phyloP scores from a whole-genome alignment of 2,888 invertebrate genomes.

The Pediacus dermestoides region DNA sequence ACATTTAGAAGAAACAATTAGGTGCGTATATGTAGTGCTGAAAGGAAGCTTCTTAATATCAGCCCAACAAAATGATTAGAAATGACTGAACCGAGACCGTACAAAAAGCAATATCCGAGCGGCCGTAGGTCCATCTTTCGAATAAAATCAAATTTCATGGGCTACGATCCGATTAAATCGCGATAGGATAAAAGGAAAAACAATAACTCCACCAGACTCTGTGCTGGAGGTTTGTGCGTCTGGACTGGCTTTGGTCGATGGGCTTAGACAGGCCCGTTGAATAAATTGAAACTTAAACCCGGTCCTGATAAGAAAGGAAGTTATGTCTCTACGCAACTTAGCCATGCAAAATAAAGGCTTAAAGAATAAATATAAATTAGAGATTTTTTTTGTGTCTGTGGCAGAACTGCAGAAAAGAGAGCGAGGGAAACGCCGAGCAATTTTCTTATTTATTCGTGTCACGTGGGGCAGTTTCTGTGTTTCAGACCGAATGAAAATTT shows the following conservation, averaged over 20 bases:
- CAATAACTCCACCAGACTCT: slow-evolving; percentile 23
- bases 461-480: too few species aligned
- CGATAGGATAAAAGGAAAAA: slow-evolving; percentile 24
- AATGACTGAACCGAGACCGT: slow-evolving; percentile 1
- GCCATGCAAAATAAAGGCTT: slow-evolving; percentile 29
- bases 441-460: background rate
- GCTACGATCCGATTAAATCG: slow-evolving; percentile 37
- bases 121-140: slow-evolving; percentile 29
- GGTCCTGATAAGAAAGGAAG: slow-evolving; percentile 36
- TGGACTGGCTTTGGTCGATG: slow-evolving; percentile 10
- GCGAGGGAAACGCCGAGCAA: too few species aligned
- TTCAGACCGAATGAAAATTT: too few species aligned
- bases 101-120: slow-evolving; percentile 32
- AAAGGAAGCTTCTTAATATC: too few species aligned
- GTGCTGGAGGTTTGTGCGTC: slow-evolving; percentile 5
- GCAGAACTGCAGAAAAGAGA: slow-evolving; percentile 1
- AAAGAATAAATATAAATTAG: slow-evolving; percentile 16
- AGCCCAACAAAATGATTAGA: too few species aligned
- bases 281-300: slow-evolving; percentile 42
- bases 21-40: too few species aligned
- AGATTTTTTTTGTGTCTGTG: too few species aligned
- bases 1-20: too few species aligned
- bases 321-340: slow-evolving; percentile 32
- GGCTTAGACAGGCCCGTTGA: slow-evolving; percentile 27
- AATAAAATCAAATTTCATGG: slow-evolving; percentile 39